Evolutionary conservation across 2,113 vertebrate species (phyloP).

Genomic region (Leucoraja erinaceus): DNA sequence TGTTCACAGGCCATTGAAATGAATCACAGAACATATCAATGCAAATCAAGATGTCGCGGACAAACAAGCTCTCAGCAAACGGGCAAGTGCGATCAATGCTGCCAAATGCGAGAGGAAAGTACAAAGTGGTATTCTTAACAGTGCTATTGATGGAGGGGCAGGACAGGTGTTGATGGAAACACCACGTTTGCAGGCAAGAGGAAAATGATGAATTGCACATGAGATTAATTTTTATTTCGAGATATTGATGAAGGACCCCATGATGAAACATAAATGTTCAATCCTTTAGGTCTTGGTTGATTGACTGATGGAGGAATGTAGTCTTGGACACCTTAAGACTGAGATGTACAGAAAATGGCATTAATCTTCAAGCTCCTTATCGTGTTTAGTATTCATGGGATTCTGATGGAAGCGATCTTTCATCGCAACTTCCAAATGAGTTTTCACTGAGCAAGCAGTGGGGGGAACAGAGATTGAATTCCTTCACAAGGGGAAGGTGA

Average conservation of each 20-base stretch:
- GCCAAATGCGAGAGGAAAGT: no score
- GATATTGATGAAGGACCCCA: not conserved
- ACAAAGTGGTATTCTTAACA: no score
- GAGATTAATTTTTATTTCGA: not conserved
- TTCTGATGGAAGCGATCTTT: conserved; percentile 11
- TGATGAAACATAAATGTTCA: not conserved
- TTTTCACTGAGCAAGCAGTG: not conserved
- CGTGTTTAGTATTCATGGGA: conserved; percentile 23
- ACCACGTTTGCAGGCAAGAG: not conserved
- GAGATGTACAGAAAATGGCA: not conserved
- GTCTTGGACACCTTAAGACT: not conserved
- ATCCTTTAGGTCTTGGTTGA: not conserved
- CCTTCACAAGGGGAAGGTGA: not conserved
- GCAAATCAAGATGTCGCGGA: not conserved
- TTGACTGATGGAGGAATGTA: not conserved
- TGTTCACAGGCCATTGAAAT: not conserved
- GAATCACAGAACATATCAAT: not conserved
- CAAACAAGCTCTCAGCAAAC: not conserved
- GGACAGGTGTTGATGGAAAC: not conserved
- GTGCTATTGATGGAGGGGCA: no score
- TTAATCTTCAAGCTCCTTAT: not conserved
- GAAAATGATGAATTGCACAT: not conserved
- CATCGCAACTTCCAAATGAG: not conserved
- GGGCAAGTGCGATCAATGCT: no score
- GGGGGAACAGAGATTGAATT: not conserved